These are phyloP conservation scores for Neostethus bicornis DNA, from an alignment of 2,797 vertebrate genomes.

Conservation along the genomic window DNA sequence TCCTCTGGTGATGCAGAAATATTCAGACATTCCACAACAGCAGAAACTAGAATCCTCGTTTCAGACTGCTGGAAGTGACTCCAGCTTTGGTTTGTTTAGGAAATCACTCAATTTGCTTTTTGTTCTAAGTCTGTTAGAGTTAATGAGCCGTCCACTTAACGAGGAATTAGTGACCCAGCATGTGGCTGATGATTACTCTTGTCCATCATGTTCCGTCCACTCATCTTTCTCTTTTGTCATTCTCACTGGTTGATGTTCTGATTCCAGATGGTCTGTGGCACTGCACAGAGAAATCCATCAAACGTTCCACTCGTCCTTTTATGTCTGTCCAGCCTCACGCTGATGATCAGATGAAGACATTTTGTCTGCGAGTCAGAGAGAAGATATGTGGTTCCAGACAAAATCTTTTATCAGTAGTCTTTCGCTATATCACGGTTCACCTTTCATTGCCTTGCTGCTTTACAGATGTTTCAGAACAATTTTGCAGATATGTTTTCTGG, in stretches of 20 bases:
- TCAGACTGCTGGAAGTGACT: slow-evolving; percentile 25
- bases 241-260: slow-evolving; percentile 14
- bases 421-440: no score
- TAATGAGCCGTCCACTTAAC: slow-evolving; percentile 22
- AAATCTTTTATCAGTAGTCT: no score
- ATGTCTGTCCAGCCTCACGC: slow-evolving; percentile 3
- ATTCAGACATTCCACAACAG: slow-evolving; percentile 51
- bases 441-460: no score
- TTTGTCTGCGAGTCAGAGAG: slow-evolving; percentile 19
- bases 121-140: slow-evolving; percentile 33
- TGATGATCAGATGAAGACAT: slow-evolving; percentile 18
- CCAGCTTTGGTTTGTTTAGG: slow-evolving; percentile 32
- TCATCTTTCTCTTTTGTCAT: slow-evolving; percentile 12
- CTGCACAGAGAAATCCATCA: slow-evolving; percentile 27
- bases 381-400: no score
- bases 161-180: slow-evolving; percentile 13
- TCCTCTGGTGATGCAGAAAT: slow-evolving; percentile 53
- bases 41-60: slow-evolving; percentile 53
- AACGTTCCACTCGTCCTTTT: slow-evolving; percentile 7
- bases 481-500: no score
- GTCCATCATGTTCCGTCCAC: slow-evolving; percentile 29
- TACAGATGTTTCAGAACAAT: no score
- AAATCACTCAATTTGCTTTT: slow-evolving; percentile 23
- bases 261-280: slow-evolving; percentile 19
- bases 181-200: slow-evolving; percentile 40